Base-by-base conservation (phyloP, 1,140 invertebrate species). In the Ostrea denselamellosa region DNA sequence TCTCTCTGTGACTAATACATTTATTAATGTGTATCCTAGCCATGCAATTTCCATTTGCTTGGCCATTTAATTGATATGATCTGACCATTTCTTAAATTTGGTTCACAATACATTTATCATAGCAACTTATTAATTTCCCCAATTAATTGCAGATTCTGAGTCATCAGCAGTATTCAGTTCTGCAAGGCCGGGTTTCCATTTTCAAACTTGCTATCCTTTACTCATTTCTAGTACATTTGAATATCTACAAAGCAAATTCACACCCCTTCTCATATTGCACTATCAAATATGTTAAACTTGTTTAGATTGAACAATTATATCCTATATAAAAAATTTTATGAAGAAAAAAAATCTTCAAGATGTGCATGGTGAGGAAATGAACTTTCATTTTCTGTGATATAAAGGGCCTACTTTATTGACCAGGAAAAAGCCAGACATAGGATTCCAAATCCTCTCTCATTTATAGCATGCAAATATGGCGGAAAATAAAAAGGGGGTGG, bases 51-150 rank as follows among this genome's bases (percentile, higher is more conserved):
- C 25, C 14, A 77, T 77, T 34, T 77, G 68, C 14, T 77, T 77
- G 68, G 68, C 68, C 68, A 77, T 77, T 77, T 77, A 77, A 77
- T 77, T 77, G 68, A 77, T 77, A 77, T 77, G 68, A 77, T 77
- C 68, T 77, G 68, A 77, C 68, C 68, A 77, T 25, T 77, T 77
- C 68, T 77, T 77, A 28, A 28, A 25, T 77, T 34, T 77, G 68
- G 68, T 17, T 34, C 68, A 28, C 68, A 34, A 77, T 77, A 25
- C 68, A 77, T 77, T 77, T 77, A 77, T 77, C 68, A 77, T 77
- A 10, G 68, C 25, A 77, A 77, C 68, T 28, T 77, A 77, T 77
- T 77, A 77, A 77, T 77, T 77, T 25, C 28, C 68, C 28, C 25
- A 34, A 77, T 77, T 77, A 77, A 77, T 34, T 34, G 68, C 28